Conservation (phyloP, 1,140 invertebrate genomes). For the Dinothrombium tinctorium region DNA sequence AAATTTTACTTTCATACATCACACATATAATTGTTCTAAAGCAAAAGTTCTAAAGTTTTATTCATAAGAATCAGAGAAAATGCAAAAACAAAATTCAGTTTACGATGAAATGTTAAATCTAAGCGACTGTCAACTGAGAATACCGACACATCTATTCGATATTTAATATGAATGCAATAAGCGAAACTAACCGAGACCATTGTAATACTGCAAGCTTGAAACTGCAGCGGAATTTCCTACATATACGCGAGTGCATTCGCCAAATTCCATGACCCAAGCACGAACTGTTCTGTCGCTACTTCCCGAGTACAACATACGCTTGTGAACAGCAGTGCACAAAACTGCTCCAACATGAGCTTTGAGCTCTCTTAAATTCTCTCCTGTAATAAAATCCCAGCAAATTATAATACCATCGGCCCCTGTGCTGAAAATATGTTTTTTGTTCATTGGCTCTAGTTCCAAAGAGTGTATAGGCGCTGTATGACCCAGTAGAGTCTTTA, state of each 20-base stretch:
- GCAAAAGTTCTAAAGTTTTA: no score
- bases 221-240: slow-evolving; percentile 27
- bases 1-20: no score
- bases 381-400: slow-evolving; percentile 26
- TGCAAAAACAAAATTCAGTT: background rate
- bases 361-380: slow-evolving; percentile 21
- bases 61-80: background rate
- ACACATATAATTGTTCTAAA: no score
- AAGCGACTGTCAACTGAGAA: slow-evolving; percentile 19
- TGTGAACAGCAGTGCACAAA: slow-evolving; percentile 27
- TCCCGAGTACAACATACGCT: slow-evolving; percentile 29
- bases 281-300: slow-evolving; percentile 27
- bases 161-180: slow-evolving; percentile 4
- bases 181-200: slow-evolving; percentile 26
- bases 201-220: slow-evolving; percentile 23
- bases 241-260: slow-evolving; percentile 28
- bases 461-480: slow-evolving; percentile 26
- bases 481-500: slow-evolving; percentile 21
- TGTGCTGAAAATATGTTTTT: slow-evolving; percentile 25
- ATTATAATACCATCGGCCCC: slow-evolving; percentile 25
- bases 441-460: slow-evolving; percentile 21
- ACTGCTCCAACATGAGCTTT: slow-evolving; percentile 27
- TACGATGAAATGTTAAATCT: background rate
- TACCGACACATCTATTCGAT: slow-evolving; percentile 26
- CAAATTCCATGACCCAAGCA: slow-evolving; percentile 31